Percentiles rank a stretch among this genome's conserved stretches.
These are phyloP conservation scores for Brassicogethes aeneus DNA, from an alignment of 2,888 invertebrate genomes.

Conservation along the genomic window DNA sequence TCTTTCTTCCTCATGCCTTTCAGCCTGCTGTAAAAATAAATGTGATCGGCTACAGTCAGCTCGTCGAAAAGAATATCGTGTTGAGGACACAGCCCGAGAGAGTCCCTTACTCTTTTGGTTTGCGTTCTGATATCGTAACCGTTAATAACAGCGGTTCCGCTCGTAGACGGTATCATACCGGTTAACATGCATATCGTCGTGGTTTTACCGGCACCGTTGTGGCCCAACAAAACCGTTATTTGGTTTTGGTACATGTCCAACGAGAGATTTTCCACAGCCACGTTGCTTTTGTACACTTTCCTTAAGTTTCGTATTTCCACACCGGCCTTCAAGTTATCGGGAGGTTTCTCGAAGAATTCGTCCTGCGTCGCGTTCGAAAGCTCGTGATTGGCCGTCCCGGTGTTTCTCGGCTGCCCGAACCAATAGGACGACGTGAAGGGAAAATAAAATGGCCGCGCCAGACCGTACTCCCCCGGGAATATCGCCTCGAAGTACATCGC, in stretches of 20 bases:
- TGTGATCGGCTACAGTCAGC: conserved; percentile 73
- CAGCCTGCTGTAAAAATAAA: conserved; percentile 70
- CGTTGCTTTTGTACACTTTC: conserved; percentile 50
- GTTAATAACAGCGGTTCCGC: conserved; percentile 61
- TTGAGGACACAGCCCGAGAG: conserved; percentile 76
- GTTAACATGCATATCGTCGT: conserved; percentile 91
- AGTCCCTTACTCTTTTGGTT: conserved; percentile 54
- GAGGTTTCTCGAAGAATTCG: conserved; percentile 45
- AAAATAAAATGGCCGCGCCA: conserved; percentile 77
- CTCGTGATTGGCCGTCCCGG: no score
- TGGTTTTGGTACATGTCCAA: conserved; percentile 82
- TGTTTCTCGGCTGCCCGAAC: conserved; percentile 37
- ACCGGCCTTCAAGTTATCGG: conserved; percentile 41
- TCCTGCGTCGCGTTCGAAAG: no score
- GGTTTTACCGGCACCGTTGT: conserved; percentile 87
- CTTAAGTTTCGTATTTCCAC: conserved; percentile 49
- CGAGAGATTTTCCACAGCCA: conserved; percentile 61
- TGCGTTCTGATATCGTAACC: conserved; percentile 61
- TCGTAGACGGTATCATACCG: conserved; percentile 59
- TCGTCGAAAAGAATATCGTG: conserved; percentile 79
- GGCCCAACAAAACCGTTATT: conserved; percentile 75
- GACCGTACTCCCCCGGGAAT: conserved; percentile 77
- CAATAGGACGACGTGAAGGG: conserved; percentile 54
- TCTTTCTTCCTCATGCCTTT: conserved; percentile 51
- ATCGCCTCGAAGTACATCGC: conserved; percentile 83